phyloP scores from a whole-genome alignment of 2,797 vertebrate genomes.

The Varecia variegata region DNA sequence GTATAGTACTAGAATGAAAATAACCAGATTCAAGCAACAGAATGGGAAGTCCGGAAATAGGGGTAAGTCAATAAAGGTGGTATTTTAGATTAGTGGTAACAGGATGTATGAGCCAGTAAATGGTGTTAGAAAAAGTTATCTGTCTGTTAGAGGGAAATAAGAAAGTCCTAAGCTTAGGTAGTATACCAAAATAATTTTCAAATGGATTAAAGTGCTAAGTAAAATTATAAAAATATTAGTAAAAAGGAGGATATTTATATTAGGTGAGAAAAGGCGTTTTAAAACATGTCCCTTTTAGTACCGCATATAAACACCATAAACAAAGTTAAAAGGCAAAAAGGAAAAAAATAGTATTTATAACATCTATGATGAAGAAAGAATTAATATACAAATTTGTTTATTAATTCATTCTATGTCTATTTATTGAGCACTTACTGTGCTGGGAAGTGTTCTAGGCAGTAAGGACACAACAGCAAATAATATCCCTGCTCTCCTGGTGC shows the following conservation, averaged over 20 bases:
- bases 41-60: not conserved
- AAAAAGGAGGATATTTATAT: not conserved
- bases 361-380: not conserved
- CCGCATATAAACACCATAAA: not conserved
- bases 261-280: not conserved
- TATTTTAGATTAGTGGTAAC: not conserved
- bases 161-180: not conserved
- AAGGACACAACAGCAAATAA: not conserved
- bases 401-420: not conserved
- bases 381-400: not conserved
- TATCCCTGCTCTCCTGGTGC: not conserved
- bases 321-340: not conserved
- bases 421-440: not conserved
- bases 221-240: not conserved
- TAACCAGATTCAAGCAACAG: not conserved
- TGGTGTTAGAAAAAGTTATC: not conserved
- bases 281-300: conserved; percentile 12
- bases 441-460: not conserved
- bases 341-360: not conserved
- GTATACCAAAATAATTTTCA: not conserved
- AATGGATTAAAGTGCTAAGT: not conserved
- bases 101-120: not conserved
- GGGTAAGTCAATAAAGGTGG: not conserved
- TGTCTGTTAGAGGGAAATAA: not conserved
- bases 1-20: not conserved